Conservation (phyloP, 2,113 vertebrate genomes). For the Apus apus region DNA sequence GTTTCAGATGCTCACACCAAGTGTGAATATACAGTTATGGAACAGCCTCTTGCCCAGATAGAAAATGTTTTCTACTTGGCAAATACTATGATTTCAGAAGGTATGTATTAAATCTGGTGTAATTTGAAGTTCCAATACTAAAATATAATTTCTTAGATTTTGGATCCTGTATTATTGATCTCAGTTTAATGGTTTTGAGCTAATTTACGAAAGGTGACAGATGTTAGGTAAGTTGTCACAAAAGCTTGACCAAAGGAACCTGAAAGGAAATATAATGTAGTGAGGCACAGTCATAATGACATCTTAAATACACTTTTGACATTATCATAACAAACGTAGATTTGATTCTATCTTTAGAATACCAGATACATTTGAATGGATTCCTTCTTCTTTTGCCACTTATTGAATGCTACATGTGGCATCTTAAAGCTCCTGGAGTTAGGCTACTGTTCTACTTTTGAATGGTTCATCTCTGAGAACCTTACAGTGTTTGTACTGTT, state of each 20-base stretch:
- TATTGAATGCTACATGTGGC: fast-evolving
- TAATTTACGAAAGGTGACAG: background rate
- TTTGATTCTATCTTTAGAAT: background rate
- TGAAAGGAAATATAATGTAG: background rate
- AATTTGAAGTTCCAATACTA: background rate
- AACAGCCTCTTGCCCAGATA: background rate
- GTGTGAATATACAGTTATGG: background rate
- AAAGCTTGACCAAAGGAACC: background rate
- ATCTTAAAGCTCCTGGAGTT: background rate
- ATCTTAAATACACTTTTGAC: background rate
- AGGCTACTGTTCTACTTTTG: background rate
- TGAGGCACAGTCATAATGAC: background rate
- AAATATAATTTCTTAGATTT: background rate
- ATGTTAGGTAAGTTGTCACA: background rate
- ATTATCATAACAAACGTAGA: background rate
- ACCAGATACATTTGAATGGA: background rate
- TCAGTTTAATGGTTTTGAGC: background rate
- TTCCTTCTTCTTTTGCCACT: background rate
- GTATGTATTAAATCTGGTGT: background rate
- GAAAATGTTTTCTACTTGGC: background rate
- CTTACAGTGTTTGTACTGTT: background rate
- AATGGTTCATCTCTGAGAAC: background rate
- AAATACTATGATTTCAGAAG: background rate
- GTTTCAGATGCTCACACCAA: background rate
- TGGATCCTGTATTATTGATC: background rate